Evolutionary conservation across 2,888 invertebrate genomes (phyloP).

Genomic region (Mermis nigrescens): DNA sequence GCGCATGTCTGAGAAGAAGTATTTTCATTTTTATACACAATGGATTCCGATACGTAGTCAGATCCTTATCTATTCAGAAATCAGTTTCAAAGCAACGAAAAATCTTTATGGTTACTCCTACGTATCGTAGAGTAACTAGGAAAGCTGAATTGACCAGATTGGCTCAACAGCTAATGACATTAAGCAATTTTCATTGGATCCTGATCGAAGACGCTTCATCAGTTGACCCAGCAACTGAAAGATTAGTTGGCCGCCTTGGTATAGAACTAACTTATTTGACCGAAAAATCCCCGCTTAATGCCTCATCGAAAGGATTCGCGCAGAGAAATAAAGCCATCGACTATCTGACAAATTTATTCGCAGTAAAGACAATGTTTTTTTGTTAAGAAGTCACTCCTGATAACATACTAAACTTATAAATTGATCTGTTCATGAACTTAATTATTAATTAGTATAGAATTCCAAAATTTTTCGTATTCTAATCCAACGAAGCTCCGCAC

Average conservation of each 20-base stretch:
- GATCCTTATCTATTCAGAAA: no score
- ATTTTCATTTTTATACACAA: no score
- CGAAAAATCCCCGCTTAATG: not conserved
- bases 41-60: no score
- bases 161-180: conserved; percentile 62
- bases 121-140: conserved; percentile 65
- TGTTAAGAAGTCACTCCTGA: no score
- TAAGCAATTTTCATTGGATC: conserved; percentile 78
- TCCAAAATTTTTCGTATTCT: no score
- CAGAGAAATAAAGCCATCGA: not conserved
- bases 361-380: not conserved
- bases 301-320: not conserved
- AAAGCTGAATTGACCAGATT: conserved; percentile 77
- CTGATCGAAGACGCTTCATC: conserved; percentile 61
- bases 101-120: conserved; percentile 79
- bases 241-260: conserved; percentile 14
- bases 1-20: no score
- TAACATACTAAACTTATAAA: no score
- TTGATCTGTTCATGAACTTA: no score
- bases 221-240: not conserved
- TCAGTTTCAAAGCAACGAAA: no score
- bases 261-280: not conserved
- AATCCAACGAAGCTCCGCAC: no score
- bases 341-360: not conserved
- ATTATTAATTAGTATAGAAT: no score